Evolutionary conservation across 2,888 invertebrate genomes (phyloP).

Genomic region (Margaritifera margaritifera): DNA sequence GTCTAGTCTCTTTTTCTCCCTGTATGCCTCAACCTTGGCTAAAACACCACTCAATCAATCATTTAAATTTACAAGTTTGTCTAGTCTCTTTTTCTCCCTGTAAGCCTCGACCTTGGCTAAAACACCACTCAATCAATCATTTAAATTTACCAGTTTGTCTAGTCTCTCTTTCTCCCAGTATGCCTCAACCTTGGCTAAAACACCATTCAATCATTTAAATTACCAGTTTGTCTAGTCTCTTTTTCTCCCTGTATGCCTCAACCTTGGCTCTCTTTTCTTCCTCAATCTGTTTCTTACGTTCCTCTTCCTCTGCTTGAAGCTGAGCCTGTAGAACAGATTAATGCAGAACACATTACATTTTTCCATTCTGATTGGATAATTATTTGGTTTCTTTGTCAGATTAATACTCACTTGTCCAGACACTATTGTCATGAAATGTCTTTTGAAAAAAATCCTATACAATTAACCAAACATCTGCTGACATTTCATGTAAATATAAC

Average conservation of each 20-base stretch:
- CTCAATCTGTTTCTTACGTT: constrained; percentile 52
- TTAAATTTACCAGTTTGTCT: constrained; percentile 55
- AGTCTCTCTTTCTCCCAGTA: no score
- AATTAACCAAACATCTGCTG: not conserved
- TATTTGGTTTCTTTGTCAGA: not conserved
- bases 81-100: no score
- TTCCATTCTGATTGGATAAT: not conserved
- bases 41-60: no score
- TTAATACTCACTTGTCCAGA: not conserved
- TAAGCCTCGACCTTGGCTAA: no score
- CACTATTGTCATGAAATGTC: not conserved
- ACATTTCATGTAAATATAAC: not conserved
- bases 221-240: constrained; percentile 66
- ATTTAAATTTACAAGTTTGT: no score
- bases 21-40: no score
- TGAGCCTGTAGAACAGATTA: constrained; percentile 36
- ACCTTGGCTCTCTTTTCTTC: constrained; percentile 58
- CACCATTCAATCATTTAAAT: not conserved
- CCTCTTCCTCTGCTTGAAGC: constrained; percentile 60
- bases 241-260: constrained; percentile 62
- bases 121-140: no score
- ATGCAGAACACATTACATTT: not conserved
- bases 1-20: no score
- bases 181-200: no score
- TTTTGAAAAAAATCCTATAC: not conserved